Conservation (phyloP, 2,113 vertebrate species). For the Isurus oxyrinchus region DNA sequence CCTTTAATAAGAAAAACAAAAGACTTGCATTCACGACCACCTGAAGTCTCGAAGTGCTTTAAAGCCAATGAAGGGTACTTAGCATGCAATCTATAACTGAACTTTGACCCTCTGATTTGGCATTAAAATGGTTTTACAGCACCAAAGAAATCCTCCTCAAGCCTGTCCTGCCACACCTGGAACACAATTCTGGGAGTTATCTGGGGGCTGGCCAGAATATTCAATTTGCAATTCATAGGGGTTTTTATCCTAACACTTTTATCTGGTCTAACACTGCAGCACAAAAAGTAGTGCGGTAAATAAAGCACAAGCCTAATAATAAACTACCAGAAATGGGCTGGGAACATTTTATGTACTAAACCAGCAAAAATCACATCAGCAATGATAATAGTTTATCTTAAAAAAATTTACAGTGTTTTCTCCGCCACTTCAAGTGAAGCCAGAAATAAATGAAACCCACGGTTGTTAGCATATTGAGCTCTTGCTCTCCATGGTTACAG, state of each 20-base stretch:
- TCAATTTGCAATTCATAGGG: not conserved
- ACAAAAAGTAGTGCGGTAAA: not conserved
- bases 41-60: too few relatives aligned
- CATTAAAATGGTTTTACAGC: not conserved
- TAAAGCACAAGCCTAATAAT: not conserved
- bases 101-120: not conserved
- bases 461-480: not conserved
- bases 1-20: not conserved
- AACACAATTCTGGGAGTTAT: not conserved
- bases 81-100: not conserved
- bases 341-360: not conserved
- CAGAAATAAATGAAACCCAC: constrained; percentile 5
- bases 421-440: not conserved
- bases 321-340: not conserved
- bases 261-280: not conserved
- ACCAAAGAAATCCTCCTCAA: not conserved
- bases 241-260: not conserved
- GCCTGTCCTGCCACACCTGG: not conserved
- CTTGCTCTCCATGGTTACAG: constrained; percentile 7
- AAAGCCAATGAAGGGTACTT: not conserved
- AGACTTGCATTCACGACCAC: too few relatives aligned
- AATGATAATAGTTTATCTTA: not conserved
- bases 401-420: not conserved
- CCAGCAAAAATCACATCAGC: not conserved
- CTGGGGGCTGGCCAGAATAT: not conserved